Evolutionary conservation across 2,797 vertebrate genomes (phyloP), one percentile per base, ranked within the genome.

Genomic region (Diceros bicornis): DNA sequence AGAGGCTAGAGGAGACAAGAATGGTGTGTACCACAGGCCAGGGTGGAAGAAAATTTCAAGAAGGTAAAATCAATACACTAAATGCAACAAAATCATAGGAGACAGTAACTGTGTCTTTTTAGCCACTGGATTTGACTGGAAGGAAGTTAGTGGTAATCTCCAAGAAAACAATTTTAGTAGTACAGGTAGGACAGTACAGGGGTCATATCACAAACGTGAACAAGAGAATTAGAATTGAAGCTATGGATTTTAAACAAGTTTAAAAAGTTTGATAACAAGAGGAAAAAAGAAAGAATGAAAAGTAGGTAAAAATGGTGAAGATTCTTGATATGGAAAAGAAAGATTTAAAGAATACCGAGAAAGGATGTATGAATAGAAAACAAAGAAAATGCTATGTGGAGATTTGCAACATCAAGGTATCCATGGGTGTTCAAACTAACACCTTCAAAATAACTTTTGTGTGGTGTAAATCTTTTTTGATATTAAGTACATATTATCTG

Each of bases 261-360:
- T 64, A 50, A 85, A 79, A 59, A 79, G 59, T 64, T 59, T 84
- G 55, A 79, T 64, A 52, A 75, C 16, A 50, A 87, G 83, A 91
- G 47, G 23, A 79, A 89, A 93, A 87, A 82, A 41, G 2, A 71
- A 89, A 61, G 55, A 68, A 90, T 7, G 37, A 72, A 91, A 96
- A 66, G 29, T 10, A 87, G 66, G 64, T 69, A 34, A 95, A 96
- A 82, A 92, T 55, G 50, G 29, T 16, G 41, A 86, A 50, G 59
- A 69, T 4, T 74, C 95, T 83, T 66, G 27, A 61, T 44, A 81
- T n/a, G 61, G 41, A 86, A 77, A 77, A 84, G 37, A 66, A 82
- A 83, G 71, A 94, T 37, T 92, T 74, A 68, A 78, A 74, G 77
- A 87, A 66, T 72, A 16, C 61, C 11, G 9, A 81, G 27, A 89